Evolutionary conservation across 2,888 invertebrate species (phyloP), one percentile per base, ranked within the genome.

Genomic region (Chloroclysta siterata): DNA sequence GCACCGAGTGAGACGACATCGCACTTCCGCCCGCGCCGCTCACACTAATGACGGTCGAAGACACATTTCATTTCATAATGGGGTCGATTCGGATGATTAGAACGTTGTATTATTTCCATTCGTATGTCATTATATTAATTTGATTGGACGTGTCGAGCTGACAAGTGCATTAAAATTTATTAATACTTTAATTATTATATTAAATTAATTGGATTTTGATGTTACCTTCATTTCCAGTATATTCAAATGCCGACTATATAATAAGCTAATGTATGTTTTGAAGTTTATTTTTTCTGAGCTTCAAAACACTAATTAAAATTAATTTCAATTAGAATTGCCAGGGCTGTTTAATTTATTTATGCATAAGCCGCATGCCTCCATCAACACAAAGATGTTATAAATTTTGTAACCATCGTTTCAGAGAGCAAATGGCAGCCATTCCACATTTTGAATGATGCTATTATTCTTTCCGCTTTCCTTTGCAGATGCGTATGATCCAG

Each of bases 1-100:
- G 79, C 44, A 81, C 76, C 8, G 66, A 36, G 3, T 64, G 72
- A 33, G 78, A 75, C 77, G 80, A 66, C 86, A 82, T 80, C 58
- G 60, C 60, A 65, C 33, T 57, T 15, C 15, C 53, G 17, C n/a
- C 8, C 10, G 46, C 10, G 29, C 14, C 14, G 56, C 50, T 39
- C 48, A 28, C 22, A 53, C 61, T 53, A 64, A 60, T 59, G 52
- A 53, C 60, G 36, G 28, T 42, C 33, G 17, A 57, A 52, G 50
- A 54, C 22, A 51, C 15, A 53, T 56, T 57, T 46, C 41, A 59
- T 53, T 62, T 46, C 42, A 41, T 61, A 67, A 67, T 64, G 56
- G 65, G 28, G 15, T 67, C 62, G 53, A 62, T 55, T 46, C 17
- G 41, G 65, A 55, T 68, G 65, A 68, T 67, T 66, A 61, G 28